Percentiles rank a stretch among this genome's conserved stretches.
Evolutionary conservation across 2,797 vertebrate species (phyloP).

Genomic region (Gallinago stenura): DNA sequence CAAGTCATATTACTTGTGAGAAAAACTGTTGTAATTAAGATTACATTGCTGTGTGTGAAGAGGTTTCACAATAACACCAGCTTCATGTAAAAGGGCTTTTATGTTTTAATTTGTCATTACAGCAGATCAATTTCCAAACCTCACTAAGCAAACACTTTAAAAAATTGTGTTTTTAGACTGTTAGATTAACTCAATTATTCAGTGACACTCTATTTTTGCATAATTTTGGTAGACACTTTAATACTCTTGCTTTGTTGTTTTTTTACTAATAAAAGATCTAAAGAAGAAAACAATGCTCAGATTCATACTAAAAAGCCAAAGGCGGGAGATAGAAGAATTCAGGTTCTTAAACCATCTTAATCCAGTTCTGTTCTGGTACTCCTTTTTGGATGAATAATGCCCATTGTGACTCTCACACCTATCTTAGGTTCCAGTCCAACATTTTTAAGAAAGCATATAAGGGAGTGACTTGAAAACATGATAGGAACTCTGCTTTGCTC

Average conservation of each 20-base stretch:
- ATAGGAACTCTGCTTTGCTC: not conserved
- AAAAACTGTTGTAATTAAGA: not conserved
- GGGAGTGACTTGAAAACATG: not conserved
- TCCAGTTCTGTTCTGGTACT: not conserved
- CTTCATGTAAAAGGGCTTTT: not conserved
- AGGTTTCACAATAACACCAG: not conserved
- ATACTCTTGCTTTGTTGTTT: not conserved
- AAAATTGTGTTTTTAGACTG: not conserved
- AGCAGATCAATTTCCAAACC: not conserved
- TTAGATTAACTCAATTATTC: not conserved
- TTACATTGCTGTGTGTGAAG: not conserved
- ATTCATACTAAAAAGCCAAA: not conserved
- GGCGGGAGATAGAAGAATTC: not conserved
- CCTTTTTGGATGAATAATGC: not conserved
- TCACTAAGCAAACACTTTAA: not conserved
- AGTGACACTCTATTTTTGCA: not conserved
- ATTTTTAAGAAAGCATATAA: not conserved
- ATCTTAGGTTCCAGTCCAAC: not conserved
- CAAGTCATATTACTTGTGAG: not conserved
- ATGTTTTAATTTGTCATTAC: not conserved
- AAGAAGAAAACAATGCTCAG: not conserved
- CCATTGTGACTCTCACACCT: not conserved
- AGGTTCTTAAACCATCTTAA: not conserved
- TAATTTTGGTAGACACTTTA: not conserved
- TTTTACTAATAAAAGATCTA: not conserved